Evolutionary conservation across 2,797 vertebrate species (phyloP).

Genomic region (Meriones psammophilus): DNA sequence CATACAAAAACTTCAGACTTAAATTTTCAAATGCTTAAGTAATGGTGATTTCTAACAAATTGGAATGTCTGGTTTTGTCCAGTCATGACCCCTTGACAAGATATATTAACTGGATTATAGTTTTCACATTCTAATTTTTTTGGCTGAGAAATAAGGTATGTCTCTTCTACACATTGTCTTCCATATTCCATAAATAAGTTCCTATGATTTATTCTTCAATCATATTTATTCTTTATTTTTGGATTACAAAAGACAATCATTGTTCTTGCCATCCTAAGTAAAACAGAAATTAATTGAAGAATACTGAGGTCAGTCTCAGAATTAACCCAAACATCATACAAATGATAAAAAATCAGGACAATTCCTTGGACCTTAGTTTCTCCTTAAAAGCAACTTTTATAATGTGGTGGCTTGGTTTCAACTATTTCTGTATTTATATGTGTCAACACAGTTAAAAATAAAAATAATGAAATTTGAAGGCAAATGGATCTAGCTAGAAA

Average conservation of each 20-base stretch:
- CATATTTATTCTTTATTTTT: slow-evolving; percentile 25
- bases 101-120: background rate
- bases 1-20: slow-evolving; percentile 7
- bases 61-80: background rate
- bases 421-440: background rate
- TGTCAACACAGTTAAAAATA: background rate
- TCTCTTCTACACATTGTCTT: background rate
- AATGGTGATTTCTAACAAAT: slow-evolving; percentile 24
- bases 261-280: background rate
- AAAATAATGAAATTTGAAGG: too few relatives aligned
- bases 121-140: background rate
- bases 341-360: background rate
- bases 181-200: background rate
- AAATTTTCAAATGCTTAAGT: background rate
- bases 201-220: slow-evolving; percentile 13
- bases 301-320: slow-evolving; percentile 32
- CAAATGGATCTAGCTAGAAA: too few relatives aligned
- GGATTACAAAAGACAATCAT: background rate
- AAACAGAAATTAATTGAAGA: background rate
- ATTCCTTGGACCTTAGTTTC: background rate
- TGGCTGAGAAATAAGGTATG: background rate
- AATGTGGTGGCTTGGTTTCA: background rate
- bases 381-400: background rate
- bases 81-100: background rate
- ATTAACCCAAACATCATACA: slow-evolving; percentile 26